A percentile compares a stretch with the other conserved stretches of the same genome.
phyloP scores from a whole-genome alignment of 2,797 vertebrate species.

The Trichosurus vulpecula region DNA sequence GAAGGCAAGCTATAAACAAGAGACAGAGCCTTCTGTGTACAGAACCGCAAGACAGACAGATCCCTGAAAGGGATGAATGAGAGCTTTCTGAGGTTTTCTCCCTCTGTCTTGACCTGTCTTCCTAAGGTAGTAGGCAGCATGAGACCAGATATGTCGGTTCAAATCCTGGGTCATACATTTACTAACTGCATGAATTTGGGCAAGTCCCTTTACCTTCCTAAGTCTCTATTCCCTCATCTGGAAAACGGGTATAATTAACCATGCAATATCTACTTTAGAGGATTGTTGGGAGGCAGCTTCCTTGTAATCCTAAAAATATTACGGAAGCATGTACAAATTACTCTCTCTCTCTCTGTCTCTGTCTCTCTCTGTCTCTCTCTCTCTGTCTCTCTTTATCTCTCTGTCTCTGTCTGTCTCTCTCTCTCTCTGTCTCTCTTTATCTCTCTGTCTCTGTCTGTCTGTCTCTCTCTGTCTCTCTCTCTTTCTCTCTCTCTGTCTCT shows the following conservation, averaged over 20 bases:
- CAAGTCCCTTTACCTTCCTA: background rate
- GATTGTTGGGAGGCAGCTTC: background rate
- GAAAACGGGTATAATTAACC: background rate
- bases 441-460: too few species aligned
- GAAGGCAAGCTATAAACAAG: too few species aligned
- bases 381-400: too few species aligned
- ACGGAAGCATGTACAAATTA: background rate
- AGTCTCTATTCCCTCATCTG: background rate
- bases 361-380: too few species aligned
- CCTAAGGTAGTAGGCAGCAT: background rate
- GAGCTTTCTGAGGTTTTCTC: background rate
- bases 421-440: too few species aligned
- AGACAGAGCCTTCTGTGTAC: background rate
- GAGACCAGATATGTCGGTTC: background rate
- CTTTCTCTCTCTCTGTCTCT: background rate
- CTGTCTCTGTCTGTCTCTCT: too few species aligned
- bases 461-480: background rate
- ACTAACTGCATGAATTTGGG: background rate
- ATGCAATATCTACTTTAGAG: background rate
- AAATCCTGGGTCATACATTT: background rate
- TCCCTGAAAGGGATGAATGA: background rate
- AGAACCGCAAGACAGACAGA: background rate
- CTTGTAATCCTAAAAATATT: background rate
- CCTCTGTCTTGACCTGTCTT: background rate
- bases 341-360: background rate